Percentiles rank a stretch among this genome's conserved stretches.
Evolutionary conservation across 2,888 invertebrate species (phyloP).

Genomic region (Molanna angustata): DNA sequence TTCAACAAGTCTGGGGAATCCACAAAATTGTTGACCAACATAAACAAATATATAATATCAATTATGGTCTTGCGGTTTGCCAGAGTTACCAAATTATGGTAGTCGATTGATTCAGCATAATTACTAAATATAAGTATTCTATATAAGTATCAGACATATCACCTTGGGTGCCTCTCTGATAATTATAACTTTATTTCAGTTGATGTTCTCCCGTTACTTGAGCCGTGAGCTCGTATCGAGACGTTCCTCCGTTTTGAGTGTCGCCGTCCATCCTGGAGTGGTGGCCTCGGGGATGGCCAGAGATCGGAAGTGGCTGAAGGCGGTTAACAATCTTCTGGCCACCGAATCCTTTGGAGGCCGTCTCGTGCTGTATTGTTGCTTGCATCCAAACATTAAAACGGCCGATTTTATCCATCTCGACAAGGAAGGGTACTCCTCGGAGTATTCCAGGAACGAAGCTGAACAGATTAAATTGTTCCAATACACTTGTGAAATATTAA

Average conservation of each 20-base stretch:
- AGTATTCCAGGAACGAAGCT: neutral
- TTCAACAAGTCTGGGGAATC: too few relatives aligned
- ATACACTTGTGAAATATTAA: conserved; percentile 60
- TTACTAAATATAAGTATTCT: too few relatives aligned
- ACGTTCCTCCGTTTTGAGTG: neutral
- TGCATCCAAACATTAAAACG: neutral
- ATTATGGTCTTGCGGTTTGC: too few relatives aligned
- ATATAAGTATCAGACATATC: too few relatives aligned
- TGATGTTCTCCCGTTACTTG: conserved; percentile 15
- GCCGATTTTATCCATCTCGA: conserved; percentile 2
- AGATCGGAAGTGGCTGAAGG: neutral
- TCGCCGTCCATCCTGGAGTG: conserved; percentile 16
- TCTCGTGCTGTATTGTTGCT: conserved; percentile 4
- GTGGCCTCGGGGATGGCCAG: conserved; percentile 11
- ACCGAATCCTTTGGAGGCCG: conserved; percentile 3
- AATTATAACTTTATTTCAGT: too few relatives aligned
- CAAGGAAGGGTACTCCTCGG: neutral
- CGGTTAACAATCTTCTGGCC: neutral
- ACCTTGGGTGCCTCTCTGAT: too few relatives aligned
- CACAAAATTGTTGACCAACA: too few relatives aligned
- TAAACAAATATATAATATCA: too few relatives aligned
- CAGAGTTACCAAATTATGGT: too few relatives aligned
- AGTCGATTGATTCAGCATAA: too few relatives aligned
- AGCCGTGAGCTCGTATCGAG: neutral
- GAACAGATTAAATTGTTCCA: conserved; percentile 66